phyloP scores from a whole-genome alignment of 1,140 invertebrate species.

The Caenorhabditis elegans region DNA sequence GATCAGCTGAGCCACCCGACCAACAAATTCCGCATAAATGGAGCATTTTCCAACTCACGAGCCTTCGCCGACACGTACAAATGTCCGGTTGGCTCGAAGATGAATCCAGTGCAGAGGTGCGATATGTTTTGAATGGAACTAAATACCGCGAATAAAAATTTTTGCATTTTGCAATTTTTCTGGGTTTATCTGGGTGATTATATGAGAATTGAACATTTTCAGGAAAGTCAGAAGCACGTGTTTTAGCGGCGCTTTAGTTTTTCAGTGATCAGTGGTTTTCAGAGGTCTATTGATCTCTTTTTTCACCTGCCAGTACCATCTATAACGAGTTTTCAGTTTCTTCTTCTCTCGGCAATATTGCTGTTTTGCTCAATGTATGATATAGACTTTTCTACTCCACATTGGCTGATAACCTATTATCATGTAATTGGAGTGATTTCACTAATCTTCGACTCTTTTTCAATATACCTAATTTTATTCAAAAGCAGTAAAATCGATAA shows the following conservation, averaged over 20 bases:
- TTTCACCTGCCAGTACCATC: too few species aligned
- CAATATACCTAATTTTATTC: neutral
- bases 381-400: neutral
- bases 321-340: too few species aligned
- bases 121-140: neutral
- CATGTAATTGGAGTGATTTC: neutral
- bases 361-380: too few species aligned
- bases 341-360: too few species aligned
- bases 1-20: neutral
- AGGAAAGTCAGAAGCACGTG: too few species aligned
- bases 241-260: too few species aligned
- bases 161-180: too few species aligned
- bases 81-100: constrained; percentile 67
- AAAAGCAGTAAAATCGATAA: neutral
- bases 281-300: too few species aligned
- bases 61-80: constrained; percentile 70
- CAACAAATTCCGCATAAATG: constrained; percentile 67
- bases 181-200: too few species aligned
- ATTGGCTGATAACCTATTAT: neutral
- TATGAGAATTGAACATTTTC: too few species aligned
- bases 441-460: neutral
- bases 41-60: constrained; percentile 70
- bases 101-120: neutral
- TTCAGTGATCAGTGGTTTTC: too few species aligned
- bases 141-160: too few species aligned